Evolutionary conservation across 2,888 invertebrate species (phyloP).

Genomic region (Dorcus parallelipipedus): DNA sequence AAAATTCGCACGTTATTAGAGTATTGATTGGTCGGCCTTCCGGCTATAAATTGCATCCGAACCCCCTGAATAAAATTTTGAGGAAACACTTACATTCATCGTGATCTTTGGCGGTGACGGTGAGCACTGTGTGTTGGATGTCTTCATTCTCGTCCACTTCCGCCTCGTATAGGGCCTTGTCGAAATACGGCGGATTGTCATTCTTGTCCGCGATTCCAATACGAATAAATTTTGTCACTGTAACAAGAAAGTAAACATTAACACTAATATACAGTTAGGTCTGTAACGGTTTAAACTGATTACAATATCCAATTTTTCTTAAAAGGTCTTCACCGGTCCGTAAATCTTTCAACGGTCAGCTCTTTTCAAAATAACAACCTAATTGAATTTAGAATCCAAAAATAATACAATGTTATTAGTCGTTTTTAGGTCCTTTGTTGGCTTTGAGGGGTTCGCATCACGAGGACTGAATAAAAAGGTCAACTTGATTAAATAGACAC

Average conservation of each 20-base stretch:
- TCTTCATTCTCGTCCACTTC: constrained; percentile 98
- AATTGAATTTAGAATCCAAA: too few relatives aligned
- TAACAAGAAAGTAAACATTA: constrained; percentile 45
- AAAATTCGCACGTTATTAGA: constrained; percentile 29
- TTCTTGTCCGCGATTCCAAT: constrained; percentile 99
- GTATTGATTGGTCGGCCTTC: constrained; percentile 26
- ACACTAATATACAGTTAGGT: background rate
- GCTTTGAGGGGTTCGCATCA: too few relatives aligned
- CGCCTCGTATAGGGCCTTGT: constrained; percentile 93
- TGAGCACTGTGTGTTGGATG: constrained; percentile 94
- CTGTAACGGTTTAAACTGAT: too few relatives aligned
- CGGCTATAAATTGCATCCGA: constrained; percentile 24
- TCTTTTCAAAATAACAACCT: too few relatives aligned
- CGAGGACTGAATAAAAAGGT: too few relatives aligned
- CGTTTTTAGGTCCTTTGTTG: too few relatives aligned
- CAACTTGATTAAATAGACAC: too few relatives aligned
- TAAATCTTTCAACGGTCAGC: too few relatives aligned
- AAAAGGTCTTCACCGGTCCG: too few relatives aligned
- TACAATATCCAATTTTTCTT: too few relatives aligned
- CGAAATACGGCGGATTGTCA: constrained; percentile 99
- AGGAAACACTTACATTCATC: constrained; percentile 85
- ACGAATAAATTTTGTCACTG: constrained; percentile 97
- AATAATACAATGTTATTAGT: too few relatives aligned
- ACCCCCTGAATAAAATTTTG: constrained; percentile 8
- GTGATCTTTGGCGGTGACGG: constrained; percentile 98